Percentiles rank a stretch among this genome's conserved stretches.
phyloP scores from a whole-genome alignment of 2,113 vertebrate species.

The Lasiurus cinereus region DNA sequence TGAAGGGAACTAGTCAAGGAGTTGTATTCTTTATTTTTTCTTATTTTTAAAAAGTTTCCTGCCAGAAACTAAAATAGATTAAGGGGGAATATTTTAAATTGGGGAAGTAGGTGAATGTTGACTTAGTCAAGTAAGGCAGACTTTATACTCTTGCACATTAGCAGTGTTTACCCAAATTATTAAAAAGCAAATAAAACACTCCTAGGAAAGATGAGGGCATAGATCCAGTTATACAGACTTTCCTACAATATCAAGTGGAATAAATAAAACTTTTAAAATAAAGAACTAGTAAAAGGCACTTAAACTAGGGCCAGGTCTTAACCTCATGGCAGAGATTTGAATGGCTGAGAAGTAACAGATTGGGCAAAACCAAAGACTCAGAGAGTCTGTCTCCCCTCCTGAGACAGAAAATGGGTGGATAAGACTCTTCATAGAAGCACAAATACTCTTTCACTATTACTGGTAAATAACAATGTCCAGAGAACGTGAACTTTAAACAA shows the following conservation, averaged over 20 bases:
- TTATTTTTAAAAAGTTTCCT: not conserved
- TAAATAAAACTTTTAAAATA: not conserved
- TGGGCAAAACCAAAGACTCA: not conserved
- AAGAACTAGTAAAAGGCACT: not conserved
- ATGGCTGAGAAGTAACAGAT: not conserved
- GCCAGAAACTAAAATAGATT: conserved; percentile 34
- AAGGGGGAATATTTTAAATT: not conserved
- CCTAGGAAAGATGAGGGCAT: not conserved
- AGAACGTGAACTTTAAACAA: conserved; percentile 8
- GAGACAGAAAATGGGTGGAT: not conserved
- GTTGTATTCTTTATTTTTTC: not conserved
- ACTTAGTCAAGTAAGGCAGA: not conserved
- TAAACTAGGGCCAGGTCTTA: not conserved
- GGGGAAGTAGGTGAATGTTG: not conserved
- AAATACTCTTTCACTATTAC: not conserved
- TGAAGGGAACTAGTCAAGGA: not conserved
- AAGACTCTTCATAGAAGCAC: not conserved
- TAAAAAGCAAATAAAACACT: not conserved
- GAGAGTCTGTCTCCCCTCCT: not conserved
- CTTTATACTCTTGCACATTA: not conserved
- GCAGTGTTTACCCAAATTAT: conserved; percentile 30
- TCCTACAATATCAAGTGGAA: not conserved
- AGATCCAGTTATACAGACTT: not conserved
- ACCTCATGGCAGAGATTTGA: not conserved
- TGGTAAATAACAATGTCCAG: conserved; percentile 30